phyloP scores from a whole-genome alignment of 2,113 vertebrate genomes.

The Phainopepla nitens region DNA sequence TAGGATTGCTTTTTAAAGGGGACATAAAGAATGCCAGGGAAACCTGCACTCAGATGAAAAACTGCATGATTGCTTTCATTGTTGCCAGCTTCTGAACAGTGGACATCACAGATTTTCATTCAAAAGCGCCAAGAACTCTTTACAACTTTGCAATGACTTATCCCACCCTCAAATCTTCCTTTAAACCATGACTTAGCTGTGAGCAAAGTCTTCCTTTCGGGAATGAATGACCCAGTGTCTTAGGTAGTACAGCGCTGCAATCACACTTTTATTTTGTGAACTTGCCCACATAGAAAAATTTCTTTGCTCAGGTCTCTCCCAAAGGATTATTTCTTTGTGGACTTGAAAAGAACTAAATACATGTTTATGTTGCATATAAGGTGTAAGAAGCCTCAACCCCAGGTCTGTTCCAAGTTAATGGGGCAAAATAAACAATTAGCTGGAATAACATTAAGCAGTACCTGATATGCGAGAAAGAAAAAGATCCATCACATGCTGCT shows the following conservation, averaged over 20 bases:
- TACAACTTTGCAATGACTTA: background rate
- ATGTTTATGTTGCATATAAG: background rate
- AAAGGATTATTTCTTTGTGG: background rate
- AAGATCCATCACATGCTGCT: background rate
- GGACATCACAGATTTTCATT: constrained; percentile 41
- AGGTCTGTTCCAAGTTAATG: background rate
- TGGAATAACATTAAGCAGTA: background rate
- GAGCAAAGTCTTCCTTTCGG: constrained; percentile 12
- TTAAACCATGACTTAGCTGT: no score
- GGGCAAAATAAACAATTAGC: constrained; percentile 11
- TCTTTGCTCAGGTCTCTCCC: background rate
- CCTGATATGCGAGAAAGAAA: background rate
- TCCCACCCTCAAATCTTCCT: no score
- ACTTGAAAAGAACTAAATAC: background rate
- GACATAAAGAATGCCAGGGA: constrained; percentile 7
- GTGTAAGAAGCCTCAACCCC: background rate
- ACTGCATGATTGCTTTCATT: constrained; percentile 16
- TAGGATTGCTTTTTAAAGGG: constrained; percentile 38
- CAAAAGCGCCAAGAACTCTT: constrained; percentile 19
- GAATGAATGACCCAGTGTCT: constrained; percentile 36
- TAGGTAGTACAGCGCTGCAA: background rate
- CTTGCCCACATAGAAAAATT: background rate
- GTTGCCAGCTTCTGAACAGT: constrained; percentile 8
- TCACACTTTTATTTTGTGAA: background rate
- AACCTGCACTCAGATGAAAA: constrained; percentile 38